These are phyloP conservation scores for Sebastes baramenuke DNA, from an alignment of 2,797 vertebrate species.

Conservation along the genomic window DNA sequence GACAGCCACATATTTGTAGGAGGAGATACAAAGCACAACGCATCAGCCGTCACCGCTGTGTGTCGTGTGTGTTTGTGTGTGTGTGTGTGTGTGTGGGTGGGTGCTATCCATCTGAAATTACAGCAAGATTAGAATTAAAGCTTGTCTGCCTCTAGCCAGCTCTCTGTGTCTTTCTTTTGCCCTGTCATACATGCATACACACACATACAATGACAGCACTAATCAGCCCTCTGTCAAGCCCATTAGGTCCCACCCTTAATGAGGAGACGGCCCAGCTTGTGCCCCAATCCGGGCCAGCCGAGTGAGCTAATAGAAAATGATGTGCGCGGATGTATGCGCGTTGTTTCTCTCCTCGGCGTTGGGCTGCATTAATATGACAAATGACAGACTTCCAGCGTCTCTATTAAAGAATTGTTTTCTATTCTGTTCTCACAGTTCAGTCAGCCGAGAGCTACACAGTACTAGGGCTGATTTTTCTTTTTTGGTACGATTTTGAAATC, in stretches of 20 bases:
- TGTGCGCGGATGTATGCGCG: constrained; percentile 38
- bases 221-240: constrained; percentile 69
- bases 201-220: constrained; percentile 45
- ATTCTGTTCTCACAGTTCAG: constrained; percentile 46
- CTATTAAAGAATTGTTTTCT: constrained; percentile 53
- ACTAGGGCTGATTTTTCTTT: no score
- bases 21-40: constrained; percentile 60
- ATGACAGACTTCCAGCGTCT: constrained; percentile 47
- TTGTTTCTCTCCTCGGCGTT: constrained; percentile 3
- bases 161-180: constrained; percentile 16
- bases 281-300: constrained; percentile 45
- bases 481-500: no score
- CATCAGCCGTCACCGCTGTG: constrained; percentile 40
- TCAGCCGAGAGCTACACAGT: constrained; percentile 25
- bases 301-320: constrained; percentile 60
- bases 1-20: constrained; percentile 72
- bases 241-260: constrained; percentile 64
- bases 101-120: constrained; percentile 65
- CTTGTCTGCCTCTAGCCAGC: constrained; percentile 59
- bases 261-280: constrained; percentile 65
- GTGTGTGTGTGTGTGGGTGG: constrained; percentile 24
- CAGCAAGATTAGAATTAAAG: constrained; percentile 68
- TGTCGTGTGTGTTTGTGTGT: no score
- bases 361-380: constrained; percentile 49
- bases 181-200: constrained; percentile 3